phyloP scores from a whole-genome alignment of 2,888 invertebrate species.

The Platerodrilus igneus region DNA sequence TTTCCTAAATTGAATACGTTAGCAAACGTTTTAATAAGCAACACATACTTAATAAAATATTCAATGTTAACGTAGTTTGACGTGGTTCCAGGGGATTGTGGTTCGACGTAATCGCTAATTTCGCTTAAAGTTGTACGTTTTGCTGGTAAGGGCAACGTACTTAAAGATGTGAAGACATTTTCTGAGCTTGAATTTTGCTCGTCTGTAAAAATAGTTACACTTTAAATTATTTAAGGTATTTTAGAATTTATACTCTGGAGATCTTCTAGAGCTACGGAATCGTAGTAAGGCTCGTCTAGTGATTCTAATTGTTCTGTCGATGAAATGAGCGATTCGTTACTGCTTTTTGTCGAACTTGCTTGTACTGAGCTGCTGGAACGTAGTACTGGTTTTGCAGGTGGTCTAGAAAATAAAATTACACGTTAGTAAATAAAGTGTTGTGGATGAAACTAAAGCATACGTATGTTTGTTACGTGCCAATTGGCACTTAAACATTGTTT shows the following conservation, averaged over 20 bases:
- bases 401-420: constrained; percentile 35
- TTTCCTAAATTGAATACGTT: constrained; percentile 7
- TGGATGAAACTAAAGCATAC: too few relatives aligned
- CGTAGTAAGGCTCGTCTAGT: constrained; percentile 66
- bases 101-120: constrained; percentile 49
- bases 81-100: constrained; percentile 73
- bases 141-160: constrained; percentile 57
- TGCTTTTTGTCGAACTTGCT: constrained; percentile 39
- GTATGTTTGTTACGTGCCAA: too few relatives aligned
- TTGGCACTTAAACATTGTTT: too few relatives aligned
- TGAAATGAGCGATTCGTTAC: constrained; percentile 47
- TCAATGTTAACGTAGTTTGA: constrained; percentile 92
- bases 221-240: constrained; percentile 3
- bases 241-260: constrained; percentile 44
- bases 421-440: too few relatives aligned
- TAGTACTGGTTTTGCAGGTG: constrained; percentile 42
- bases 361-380: constrained; percentile 27
- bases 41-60: constrained; percentile 77
- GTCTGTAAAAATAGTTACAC: constrained; percentile 4
- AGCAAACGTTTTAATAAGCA: background rate
- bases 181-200: constrained; percentile 60
- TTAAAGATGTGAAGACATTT: constrained; percentile 58
- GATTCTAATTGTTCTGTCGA: constrained; percentile 56
- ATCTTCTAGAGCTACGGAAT: constrained; percentile 63
- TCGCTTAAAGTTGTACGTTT: constrained; percentile 42